Evolutionary conservation across 2,797 vertebrate species (phyloP), one percentile per base, ranked within the genome.

Genomic region (Furcifer pardalis): DNA sequence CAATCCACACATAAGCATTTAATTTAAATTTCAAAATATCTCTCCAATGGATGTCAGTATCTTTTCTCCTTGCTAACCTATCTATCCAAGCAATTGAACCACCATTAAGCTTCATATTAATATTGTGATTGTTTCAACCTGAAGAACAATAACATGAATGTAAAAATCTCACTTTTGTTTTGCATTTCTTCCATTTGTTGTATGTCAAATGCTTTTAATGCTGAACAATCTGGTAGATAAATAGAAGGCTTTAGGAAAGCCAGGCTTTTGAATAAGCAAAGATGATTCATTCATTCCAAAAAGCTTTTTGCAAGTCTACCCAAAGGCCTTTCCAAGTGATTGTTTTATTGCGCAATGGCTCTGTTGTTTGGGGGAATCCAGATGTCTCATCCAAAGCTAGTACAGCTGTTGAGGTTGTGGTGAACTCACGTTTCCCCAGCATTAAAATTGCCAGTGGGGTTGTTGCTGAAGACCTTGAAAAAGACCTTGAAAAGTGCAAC

Each of bases 261-360:
- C 56, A 72, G 65, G 56, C 78, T 77, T 72, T 77, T 81, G 44
- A 77, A 42, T 81, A 81, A 84, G 68, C 82, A 84, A 71, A 44
- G 65, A 62, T 76, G 82, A 87, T 46, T 87, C 86, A 87, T 68
- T 87, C 86, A 81, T 84, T 81, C 77, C 65, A 74, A 32, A 80
- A 77, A 81, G 72, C 59, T 74, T 84, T 63, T 44, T 35, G 32
- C 42, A n/a, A 42, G 46, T 37, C 23, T 37, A 44, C 9, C 86
- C 60, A 82, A 65, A 46, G 75, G 49, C 40, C 46, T 65, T 76
- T 84, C 75, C 66, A 78, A 77, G 42, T 5, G 21, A 46, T 84
- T 85, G n/a, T 75, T 82, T 85, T 85, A 59, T 77, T 85, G 52
- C 69, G 62, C 71, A 79, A 56, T 66, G 75, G n/a, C 63, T 60